phyloP scores from a whole-genome alignment of 2,888 invertebrate species.

The Ophion obscuratus region DNA sequence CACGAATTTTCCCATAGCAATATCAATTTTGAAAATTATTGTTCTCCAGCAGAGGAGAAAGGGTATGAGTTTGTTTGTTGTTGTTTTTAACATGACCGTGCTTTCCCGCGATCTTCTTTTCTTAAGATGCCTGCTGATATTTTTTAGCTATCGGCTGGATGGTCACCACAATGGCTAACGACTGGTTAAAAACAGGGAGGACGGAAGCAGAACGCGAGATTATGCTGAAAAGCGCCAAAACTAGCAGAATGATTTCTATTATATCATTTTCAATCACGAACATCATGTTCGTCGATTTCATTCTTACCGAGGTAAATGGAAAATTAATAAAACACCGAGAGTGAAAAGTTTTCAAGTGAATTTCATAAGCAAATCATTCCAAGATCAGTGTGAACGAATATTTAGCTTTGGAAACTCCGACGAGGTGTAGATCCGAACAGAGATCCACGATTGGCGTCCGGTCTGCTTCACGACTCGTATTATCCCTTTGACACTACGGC shows the following conservation, averaged over 20 bases:
- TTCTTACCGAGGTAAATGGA: slow-evolving; percentile 48
- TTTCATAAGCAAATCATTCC: slow-evolving; percentile 18
- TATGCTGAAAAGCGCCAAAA: slow-evolving; percentile 60
- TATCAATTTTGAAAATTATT: slow-evolving; percentile 70
- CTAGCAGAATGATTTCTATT: slow-evolving; percentile 70
- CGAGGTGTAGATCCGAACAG: slow-evolving; percentile 16
- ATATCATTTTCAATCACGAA: slow-evolving; percentile 62
- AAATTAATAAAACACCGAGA: neutral
- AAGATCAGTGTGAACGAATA: slow-evolving; percentile 26
- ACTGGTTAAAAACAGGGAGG: slow-evolving; percentile 50
- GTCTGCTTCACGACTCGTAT: slow-evolving; percentile 56
- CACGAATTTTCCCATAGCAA: slow-evolving; percentile 70
- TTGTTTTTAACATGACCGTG: neutral
- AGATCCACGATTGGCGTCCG: slow-evolving; percentile 52
- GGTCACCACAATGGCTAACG: slow-evolving; percentile 43
- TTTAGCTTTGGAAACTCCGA: slow-evolving; percentile 53
- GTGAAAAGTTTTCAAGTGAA: slow-evolving; percentile 8
- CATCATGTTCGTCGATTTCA: slow-evolving; percentile 57
- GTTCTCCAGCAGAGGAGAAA: slow-evolving; percentile 71
- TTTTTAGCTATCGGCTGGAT: slow-evolving; percentile 56
- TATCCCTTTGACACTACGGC: slow-evolving; percentile 59
- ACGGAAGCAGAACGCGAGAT: slow-evolving; percentile 42
- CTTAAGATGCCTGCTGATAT: neutral
- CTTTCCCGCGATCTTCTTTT: neutral
- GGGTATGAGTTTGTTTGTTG: slow-evolving; percentile 54